These are phyloP conservation scores for Meghimatium bilineatum DNA, from an alignment of 2,888 invertebrate genomes.

Conservation along the genomic window DNA sequence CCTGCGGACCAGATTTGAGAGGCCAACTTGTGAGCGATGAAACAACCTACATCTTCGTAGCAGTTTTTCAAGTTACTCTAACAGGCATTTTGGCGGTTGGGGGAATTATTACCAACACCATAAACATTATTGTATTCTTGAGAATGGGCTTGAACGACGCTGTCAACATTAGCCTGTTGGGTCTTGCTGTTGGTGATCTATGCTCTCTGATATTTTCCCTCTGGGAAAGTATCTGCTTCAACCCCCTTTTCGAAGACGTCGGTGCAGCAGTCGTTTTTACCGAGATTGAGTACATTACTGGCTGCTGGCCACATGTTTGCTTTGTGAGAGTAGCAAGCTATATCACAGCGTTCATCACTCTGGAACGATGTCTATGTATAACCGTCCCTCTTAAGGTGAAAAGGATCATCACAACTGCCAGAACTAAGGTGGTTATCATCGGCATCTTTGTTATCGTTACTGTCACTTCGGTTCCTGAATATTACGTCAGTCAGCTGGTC, in stretches of 20 bases:
- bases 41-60: background rate
- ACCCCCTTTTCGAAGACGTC: constrained; percentile 28
- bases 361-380: constrained; percentile 37
- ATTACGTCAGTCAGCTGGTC: constrained; percentile 25
- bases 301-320: constrained; percentile 38
- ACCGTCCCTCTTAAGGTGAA: constrained; percentile 26
- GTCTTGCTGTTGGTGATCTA: constrained; percentile 19
- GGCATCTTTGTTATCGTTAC: background rate
- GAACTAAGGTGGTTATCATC: constrained; percentile 4
- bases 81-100: constrained; percentile 18
- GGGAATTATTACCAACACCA: constrained; percentile 28
- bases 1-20: background rate
- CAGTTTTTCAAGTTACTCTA: constrained; percentile 19
- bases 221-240: constrained; percentile 35
- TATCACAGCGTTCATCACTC: constrained; percentile 37
- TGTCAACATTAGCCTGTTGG: constrained; percentile 32
- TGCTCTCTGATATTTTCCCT: constrained; percentile 21
- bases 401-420: constrained; percentile 21
- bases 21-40: constrained; percentile 28
- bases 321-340: constrained; percentile 24
- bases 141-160: constrained; percentile 27
- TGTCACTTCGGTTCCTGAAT: constrained; percentile 16
- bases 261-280: constrained; percentile 88
- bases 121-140: constrained; percentile 33
- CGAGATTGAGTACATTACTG: constrained; percentile 84